Conservation (phyloP, 2,797 vertebrate genomes). For the Galagoides demidoff region DNA sequence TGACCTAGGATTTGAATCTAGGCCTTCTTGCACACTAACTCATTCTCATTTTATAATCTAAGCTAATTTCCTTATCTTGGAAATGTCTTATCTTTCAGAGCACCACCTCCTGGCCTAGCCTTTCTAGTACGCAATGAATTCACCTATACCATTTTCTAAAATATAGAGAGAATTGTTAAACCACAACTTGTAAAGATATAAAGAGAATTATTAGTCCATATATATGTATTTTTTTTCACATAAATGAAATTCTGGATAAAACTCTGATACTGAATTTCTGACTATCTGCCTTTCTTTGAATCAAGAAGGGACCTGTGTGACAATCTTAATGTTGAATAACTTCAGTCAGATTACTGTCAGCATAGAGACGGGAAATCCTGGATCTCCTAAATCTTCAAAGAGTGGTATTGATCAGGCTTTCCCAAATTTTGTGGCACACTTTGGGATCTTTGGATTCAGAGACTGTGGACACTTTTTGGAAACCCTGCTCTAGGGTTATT, state of each 20-base stretch:
- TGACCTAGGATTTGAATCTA: not conserved
- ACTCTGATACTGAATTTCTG: not conserved
- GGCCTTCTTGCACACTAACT: not conserved
- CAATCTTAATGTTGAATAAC: not conserved
- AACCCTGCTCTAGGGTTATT: not conserved
- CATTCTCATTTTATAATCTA: not conserved
- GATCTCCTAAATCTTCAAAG: not conserved
- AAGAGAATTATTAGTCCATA: not conserved
- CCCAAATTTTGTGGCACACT: not conserved
- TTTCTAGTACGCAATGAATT: not conserved
- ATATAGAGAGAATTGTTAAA: not conserved
- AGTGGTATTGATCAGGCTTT: not conserved
- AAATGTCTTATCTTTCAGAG: not conserved
- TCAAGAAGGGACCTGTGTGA: not conserved
- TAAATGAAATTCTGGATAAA: not conserved
- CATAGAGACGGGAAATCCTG: not conserved
- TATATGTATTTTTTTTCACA: not conserved
- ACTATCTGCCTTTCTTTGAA: not conserved
- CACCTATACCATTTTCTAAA: not conserved
- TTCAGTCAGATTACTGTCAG: not conserved
- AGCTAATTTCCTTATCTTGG: not conserved
- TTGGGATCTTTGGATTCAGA: not conserved
- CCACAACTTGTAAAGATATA: not conserved
- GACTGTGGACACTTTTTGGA: not conserved
- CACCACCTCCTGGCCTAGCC: not conserved